Percentiles rank a stretch among this genome's conserved stretches.
Conservation (phyloP, 2,888 invertebrate genomes). For the Polydrusus cervinus region DNA sequence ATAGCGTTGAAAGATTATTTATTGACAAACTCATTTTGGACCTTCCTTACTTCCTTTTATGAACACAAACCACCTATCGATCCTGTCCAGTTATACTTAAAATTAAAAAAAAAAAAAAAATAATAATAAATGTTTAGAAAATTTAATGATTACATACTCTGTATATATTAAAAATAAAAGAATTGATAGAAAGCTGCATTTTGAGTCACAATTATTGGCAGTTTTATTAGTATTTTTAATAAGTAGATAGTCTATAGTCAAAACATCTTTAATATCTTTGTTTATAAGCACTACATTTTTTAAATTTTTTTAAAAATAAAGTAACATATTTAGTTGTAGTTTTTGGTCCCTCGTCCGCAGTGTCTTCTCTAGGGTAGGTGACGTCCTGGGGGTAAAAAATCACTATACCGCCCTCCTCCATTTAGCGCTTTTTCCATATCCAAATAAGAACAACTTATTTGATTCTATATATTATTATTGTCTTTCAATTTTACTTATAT, state of each 20-base stretch:
- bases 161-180: background rate
- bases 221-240: constrained; percentile 8
- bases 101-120: background rate
- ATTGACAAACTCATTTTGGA: constrained; percentile 13
- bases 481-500: too few species aligned
- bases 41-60: constrained; percentile 3
- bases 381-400: too few species aligned
- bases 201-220: constrained; percentile 21
- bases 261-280: constrained; percentile 17
- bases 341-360: background rate
- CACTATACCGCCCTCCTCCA: too few species aligned
- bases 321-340: constrained; percentile 6
- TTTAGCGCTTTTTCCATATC: too few species aligned
- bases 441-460: too few species aligned
- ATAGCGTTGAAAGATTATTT: too few species aligned
- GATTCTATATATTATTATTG: too few species aligned
- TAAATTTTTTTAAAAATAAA: constrained; percentile 12
- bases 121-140: background rate
- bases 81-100: constrained; percentile 8
- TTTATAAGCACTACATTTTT: constrained; percentile 24
- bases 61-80: constrained; percentile 7
- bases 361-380: too few species aligned
- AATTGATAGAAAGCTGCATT: constrained; percentile 8
- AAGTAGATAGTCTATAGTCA: constrained; percentile 21
- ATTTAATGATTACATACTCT: too few species aligned